A percentile compares a stretch with the other conserved stretches of the same genome.
These are phyloP conservation scores for Plestiodon gilberti DNA, from an alignment of 2,113 vertebrate species.

Conservation along the genomic window DNA sequence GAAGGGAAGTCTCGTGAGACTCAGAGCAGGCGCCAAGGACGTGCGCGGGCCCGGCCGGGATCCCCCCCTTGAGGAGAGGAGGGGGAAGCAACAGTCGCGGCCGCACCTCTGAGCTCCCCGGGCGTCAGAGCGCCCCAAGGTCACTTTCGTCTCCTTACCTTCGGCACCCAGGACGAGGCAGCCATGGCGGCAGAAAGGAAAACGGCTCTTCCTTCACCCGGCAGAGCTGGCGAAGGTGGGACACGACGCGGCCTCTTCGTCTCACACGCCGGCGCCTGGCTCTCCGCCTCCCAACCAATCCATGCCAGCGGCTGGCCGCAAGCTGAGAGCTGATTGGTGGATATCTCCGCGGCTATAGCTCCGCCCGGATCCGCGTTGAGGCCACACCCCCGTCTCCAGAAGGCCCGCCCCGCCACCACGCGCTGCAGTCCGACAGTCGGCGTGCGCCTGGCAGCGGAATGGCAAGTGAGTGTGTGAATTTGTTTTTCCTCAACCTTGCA, in stretches of 20 bases:
- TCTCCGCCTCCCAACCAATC: not conserved
- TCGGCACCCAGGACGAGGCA: slow-evolving; percentile 62
- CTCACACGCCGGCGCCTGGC: not conserved
- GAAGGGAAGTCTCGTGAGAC: not conserved
- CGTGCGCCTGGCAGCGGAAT: no score
- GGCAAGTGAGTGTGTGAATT: no score
- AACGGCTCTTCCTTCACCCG: fast-evolving
- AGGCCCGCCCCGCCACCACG: not conserved
- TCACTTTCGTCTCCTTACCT: slow-evolving; percentile 53
- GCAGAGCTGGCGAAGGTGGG: no score
- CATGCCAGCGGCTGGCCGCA: not conserved
- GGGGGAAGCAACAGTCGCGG: not conserved
- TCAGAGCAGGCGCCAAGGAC: not conserved
- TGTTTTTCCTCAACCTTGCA: no score
- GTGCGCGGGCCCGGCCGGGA: not conserved
- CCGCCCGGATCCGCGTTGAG: fast-evolving
- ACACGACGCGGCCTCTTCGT: not conserved
- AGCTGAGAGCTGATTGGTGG: not conserved
- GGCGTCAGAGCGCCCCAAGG: not conserved
- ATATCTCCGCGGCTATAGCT: no score
- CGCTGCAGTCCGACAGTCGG: no score
- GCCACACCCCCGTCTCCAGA: no score
- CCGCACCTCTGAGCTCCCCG: not conserved
- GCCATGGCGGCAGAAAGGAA: slow-evolving; percentile 43
- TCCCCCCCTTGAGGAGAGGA: not conserved